Evolutionary conservation across 2,888 invertebrate species (phyloP).

Genomic region (Agrotis segetum): DNA sequence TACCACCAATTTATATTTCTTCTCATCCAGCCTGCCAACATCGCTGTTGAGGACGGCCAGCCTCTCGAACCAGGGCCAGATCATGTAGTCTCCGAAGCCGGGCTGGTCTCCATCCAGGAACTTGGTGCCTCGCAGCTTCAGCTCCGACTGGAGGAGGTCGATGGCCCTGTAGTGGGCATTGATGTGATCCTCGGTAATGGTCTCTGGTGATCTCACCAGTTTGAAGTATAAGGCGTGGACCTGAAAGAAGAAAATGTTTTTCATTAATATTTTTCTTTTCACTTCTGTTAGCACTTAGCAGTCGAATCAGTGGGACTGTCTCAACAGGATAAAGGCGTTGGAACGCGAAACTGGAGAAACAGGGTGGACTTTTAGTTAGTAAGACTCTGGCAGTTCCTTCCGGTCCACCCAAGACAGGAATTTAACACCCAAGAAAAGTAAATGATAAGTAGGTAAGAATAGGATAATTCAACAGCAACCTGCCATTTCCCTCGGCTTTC

Average conservation of each 20-base stretch:
- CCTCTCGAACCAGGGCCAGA: slow-evolving; percentile 96
- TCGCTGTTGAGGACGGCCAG: slow-evolving; percentile 87
- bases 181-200: slow-evolving; percentile 73
- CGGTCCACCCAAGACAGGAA: too few species aligned
- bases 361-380: too few species aligned
- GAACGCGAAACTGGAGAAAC: too few species aligned
- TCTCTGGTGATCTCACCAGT: slow-evolving; percentile 71
- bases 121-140: slow-evolving; percentile 90
- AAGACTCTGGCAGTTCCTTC: too few species aligned
- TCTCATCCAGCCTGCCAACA: slow-evolving; percentile 87
- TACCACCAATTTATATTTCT: slow-evolving; percentile 88
- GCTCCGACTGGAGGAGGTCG: slow-evolving; percentile 92
- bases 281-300: neutral
- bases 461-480: neutral
- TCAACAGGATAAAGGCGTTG: too few species aligned
- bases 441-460: too few species aligned
- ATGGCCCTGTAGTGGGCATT: slow-evolving; percentile 83
- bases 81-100: slow-evolving; percentile 95
- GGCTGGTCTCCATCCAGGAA: slow-evolving; percentile 93
- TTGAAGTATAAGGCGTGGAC: slow-evolving; percentile 73
- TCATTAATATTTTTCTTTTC: neutral
- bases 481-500: neutral
- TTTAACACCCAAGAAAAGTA: too few species aligned
- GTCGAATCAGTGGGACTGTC: too few species aligned
- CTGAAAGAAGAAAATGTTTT: slow-evolving; percentile 66